Evolutionary conservation across 53 echinoderm and acorn worm species (phyloP).

Genomic region (Apostichopus leukothele): DNA sequence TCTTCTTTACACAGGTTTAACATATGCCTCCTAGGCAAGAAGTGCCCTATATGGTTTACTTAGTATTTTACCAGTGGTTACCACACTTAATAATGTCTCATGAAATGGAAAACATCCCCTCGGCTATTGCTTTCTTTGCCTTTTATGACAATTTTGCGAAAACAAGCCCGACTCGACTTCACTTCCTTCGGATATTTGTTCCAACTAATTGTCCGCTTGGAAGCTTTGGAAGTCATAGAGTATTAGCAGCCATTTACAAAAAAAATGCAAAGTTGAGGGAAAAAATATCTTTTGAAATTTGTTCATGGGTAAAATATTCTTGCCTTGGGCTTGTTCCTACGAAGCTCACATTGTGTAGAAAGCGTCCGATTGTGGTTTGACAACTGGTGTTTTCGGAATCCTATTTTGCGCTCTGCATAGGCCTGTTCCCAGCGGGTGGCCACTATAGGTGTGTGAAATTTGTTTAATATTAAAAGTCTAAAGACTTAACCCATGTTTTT

Average conservation of each 20-base stretch:
- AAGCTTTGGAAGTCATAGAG: not conserved
- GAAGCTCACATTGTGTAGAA: not conserved
- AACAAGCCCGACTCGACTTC: too few relatives aligned
- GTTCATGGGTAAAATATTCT: constrained; percentile 4
- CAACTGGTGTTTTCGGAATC: not conserved
- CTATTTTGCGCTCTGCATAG: not conserved
- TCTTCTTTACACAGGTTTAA: too few relatives aligned
- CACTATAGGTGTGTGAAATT: not conserved
- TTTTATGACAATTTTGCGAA: too few relatives aligned
- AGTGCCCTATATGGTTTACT: too few relatives aligned
- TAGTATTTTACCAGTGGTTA: too few relatives aligned
- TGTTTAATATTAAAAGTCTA: not conserved
- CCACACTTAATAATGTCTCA: too few relatives aligned
- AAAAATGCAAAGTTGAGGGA: too few relatives aligned
- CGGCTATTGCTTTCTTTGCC: too few relatives aligned
- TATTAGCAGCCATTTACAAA: not conserved
- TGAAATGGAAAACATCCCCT: too few relatives aligned
- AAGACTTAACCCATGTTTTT: not conserved
- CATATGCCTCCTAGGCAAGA: too few relatives aligned
- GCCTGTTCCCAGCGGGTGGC: not conserved
- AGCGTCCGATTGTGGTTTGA: not conserved
- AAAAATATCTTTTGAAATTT: constrained; percentile 12
- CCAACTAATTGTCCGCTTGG: too few relatives aligned
- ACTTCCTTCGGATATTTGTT: too few relatives aligned
- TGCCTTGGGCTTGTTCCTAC: not conserved